Base-by-base conservation (phyloP, 2,113 vertebrate genomes). In the Cyanoderma ruficeps region DNA sequence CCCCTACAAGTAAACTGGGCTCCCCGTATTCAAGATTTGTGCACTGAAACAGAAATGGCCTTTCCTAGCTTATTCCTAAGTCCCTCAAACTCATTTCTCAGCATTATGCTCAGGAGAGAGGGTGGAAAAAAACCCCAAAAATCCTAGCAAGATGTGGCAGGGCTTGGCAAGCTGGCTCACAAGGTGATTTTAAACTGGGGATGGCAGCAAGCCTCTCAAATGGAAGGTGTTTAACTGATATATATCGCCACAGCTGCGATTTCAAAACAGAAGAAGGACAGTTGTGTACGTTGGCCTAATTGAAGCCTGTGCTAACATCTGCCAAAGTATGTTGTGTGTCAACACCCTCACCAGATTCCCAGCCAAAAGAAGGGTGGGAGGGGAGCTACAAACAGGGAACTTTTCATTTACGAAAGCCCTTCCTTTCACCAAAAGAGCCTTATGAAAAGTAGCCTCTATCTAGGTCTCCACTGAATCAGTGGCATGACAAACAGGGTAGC, bases 241-340 rank as follows among this genome's bases (percentile, higher is more conserved):
- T 60, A 31, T 76, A 75, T 88, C 33, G 4, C 95, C 96, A 91
- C 96, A 95, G 96, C 96, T 96, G 96, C 57, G 1, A 87, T 95
- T 93, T 90, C 93, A 90, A 49, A 89, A 80, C 41, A 96, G 96
- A 90, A n/a, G 83, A 85, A 86, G 77, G 94, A 76, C 94, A 95
- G 64, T 93, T 91, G 60, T 83, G 75, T 88, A 90, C 7, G 13
- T 39, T 91, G 94, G 94, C 93, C 77, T 78, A 72, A 89, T 37
- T 70, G 65, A 90, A 96, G 93, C 78, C 94, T 78, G 77, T 77
- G 86, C 74, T 76, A 87, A 93, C 94, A 97, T 95, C 95, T 97
- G 95, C 91, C 96, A 90, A 97, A 94, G 89, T 95, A 96, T 63
- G 74, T 92, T 95, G 91, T 81, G 80, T 96, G 85, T 97, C 97